Conservation (phyloP, 2,113 vertebrate species). For the Camelus dromedarius region DNA sequence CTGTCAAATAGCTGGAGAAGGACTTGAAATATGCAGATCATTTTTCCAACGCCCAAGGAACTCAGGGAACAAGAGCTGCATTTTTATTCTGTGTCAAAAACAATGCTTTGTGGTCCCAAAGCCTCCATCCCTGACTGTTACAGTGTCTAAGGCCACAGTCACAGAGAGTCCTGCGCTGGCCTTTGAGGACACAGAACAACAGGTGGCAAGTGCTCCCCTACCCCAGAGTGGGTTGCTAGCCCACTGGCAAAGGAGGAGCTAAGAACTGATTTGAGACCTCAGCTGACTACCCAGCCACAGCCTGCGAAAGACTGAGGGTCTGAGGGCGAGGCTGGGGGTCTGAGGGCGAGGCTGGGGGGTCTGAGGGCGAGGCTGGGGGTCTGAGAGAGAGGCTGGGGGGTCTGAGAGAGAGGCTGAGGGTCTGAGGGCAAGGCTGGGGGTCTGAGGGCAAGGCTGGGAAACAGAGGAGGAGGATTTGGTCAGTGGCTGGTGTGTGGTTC, state of each 20-base stretch:
- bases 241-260: not conserved
- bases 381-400: too few relatives aligned
- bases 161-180: not conserved
- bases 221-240: not conserved
- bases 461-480: not conserved
- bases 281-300: not conserved
- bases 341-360: not conserved
- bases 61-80: not conserved
- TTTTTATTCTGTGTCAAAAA: constrained; percentile 3
- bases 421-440: too few relatives aligned
- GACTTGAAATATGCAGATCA: not conserved
- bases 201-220: not conserved
- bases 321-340: not conserved
- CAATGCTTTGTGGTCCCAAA: not conserved
- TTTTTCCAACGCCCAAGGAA: not conserved
- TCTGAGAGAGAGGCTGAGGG: too few relatives aligned
- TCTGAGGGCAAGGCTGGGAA: not conserved
- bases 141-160: not conserved
- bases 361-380: too few relatives aligned
- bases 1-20: not conserved
- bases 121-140: not conserved
- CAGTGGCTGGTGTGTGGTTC: not conserved
- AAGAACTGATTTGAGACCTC: not conserved
- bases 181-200: not conserved
- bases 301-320: not conserved